These are phyloP conservation scores for Ophiodon elongatus DNA, from an alignment of 2,113 vertebrate species.

Conservation along the genomic window DNA sequence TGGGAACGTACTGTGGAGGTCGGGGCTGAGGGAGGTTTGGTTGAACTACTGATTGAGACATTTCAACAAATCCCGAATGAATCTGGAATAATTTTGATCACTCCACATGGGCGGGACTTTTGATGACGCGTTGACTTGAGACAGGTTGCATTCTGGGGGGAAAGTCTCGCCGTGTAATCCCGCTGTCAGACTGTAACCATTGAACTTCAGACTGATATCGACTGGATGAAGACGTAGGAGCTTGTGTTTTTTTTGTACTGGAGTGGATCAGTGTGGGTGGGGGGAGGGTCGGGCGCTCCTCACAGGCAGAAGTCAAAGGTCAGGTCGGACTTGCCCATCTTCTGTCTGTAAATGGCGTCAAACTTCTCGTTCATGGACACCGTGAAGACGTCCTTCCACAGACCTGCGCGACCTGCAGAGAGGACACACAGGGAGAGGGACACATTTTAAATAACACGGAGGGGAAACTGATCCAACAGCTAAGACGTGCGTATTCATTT, in stretches of 20 bases:
- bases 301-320: conserved; percentile 95
- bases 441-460: background rate
- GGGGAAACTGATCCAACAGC: background rate
- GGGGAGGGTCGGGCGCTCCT: conserved; percentile 39
- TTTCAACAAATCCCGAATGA: background rate
- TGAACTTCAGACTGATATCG: conserved; percentile 16
- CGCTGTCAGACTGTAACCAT: conserved; percentile 13
- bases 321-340: conserved; percentile 98
- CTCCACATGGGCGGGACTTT: background rate
- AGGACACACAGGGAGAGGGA: conserved; percentile 6
- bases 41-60: conserved; percentile 31
- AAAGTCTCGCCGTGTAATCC: conserved; percentile 36
- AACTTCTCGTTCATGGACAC: conserved; percentile 99
- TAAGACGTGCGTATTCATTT: background rate
- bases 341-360: conserved; percentile 94
- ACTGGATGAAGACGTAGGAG: background rate
- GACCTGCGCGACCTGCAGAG: conserved; percentile 90
- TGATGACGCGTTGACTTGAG: conserved; percentile 3
- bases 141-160: conserved; percentile 22
- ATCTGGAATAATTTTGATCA: conserved; percentile 7
- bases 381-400: conserved; percentile 99
- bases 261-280: conserved; percentile 11
- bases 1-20: conserved; percentile 32
- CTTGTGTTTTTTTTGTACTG: conserved; percentile 25
- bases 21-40: conserved; percentile 48